Base-by-base conservation (phyloP, 2,797 vertebrate genomes). In the Amphiprion clarkii region DNA sequence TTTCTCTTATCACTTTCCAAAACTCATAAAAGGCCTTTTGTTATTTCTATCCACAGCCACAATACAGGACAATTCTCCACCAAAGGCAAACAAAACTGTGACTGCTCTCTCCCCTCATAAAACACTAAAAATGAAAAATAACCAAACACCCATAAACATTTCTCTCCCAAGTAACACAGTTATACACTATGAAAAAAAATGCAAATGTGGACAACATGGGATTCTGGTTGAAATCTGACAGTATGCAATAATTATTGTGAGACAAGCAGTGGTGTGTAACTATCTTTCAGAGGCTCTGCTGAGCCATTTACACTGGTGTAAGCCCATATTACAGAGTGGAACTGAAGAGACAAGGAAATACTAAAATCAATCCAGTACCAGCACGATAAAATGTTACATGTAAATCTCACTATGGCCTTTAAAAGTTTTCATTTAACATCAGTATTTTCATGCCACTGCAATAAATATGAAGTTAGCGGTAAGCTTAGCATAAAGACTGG, bases 11-110 rank as follows among this genome's bases (percentile, higher is more conserved):
- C 87, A 89, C 88, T 84, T 93, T 88, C 87, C 87, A 89, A 89
- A 87, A 87, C 79, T 89, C 80, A 74, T 62, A 74, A 84, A 74
- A 93, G 90, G 79, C 87, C 81, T 88, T 92, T 86, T 65, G 73
- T 82, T 74, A 81, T 91, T 89, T 87, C 73, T 88, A 90, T 81
- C 90, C 78, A 89, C 81, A 87, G 85, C 88, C 89, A 92, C 90
- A 85, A 90, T 71, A 94, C 87, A 84, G 89, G 79, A 93, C 88
- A 86, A 87, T 90, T 94, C 87, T 88, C 86, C 92, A 94, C 89
- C 88, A 89, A 91, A 92, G 85, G 87, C 89, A 85, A 86, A 91
- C 75, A 59, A 78, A 87, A 79, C 57, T 76, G 85, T 89, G 88
- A 88, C 78, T 74, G 83, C 82, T 92, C 88, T 90, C 88, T 93